Conservation (phyloP, 2,113 vertebrate genomes). For the Notarius quadriscutis region DNA sequence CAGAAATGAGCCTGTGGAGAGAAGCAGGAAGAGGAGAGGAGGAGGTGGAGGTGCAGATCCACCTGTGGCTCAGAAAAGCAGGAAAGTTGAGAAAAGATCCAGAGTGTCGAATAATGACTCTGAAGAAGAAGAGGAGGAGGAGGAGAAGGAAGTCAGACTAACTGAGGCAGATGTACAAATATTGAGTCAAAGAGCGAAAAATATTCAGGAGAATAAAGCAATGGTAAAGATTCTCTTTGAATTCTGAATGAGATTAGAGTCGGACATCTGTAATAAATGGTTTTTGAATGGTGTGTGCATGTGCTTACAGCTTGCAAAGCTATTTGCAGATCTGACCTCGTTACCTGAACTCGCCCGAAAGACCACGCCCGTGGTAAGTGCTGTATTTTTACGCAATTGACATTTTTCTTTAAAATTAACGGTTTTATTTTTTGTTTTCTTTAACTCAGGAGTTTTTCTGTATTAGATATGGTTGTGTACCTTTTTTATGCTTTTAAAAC, state of each 20-base stretch:
- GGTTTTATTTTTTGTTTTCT: neutral
- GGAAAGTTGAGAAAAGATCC: constrained; percentile 18
- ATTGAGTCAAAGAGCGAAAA: constrained; percentile 84
- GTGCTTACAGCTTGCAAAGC: constrained; percentile 83
- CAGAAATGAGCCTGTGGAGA: neutral
- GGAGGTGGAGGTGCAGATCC: neutral
- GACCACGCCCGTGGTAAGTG: constrained; percentile 77
- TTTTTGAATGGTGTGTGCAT: neutral
- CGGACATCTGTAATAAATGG: neutral
- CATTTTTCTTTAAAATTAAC: neutral
- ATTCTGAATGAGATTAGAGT: neutral
- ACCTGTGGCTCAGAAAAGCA: neutral
- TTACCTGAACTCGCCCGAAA: constrained; percentile 81
- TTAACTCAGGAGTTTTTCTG: neutral
- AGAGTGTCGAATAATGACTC: constrained; percentile 23
- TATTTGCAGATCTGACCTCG: constrained; percentile 87
- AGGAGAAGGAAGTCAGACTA: constrained; percentile 62
- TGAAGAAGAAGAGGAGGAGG: constrained; percentile 43
- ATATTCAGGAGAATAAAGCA: constrained; percentile 97
- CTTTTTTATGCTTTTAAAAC: neutral
- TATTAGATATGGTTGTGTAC: neutral
- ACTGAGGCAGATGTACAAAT: constrained; percentile 71
- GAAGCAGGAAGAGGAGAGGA: constrained; percentile 39
- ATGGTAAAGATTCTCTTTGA: constrained; percentile 75
- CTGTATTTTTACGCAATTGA: neutral